phyloP scores from a whole-genome alignment of 2,113 vertebrate genomes.

The Poeciliopsis retropinna region DNA sequence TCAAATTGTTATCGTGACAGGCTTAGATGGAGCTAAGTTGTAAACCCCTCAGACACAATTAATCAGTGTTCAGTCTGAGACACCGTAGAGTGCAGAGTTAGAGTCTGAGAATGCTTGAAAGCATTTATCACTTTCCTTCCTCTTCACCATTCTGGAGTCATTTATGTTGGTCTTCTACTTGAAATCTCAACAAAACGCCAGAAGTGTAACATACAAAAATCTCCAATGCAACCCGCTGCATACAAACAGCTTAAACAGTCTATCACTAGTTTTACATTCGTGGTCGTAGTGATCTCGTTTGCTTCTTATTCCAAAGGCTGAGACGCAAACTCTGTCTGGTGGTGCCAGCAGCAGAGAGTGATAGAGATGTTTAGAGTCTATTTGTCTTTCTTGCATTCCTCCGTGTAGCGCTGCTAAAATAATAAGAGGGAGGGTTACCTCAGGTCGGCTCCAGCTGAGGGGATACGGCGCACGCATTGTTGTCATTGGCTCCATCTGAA shows the following conservation, averaged over 20 bases:
- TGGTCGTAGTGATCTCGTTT: conserved; percentile 10
- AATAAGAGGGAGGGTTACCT: conserved; percentile 78
- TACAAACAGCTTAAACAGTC: background rate
- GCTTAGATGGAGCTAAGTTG: background rate
- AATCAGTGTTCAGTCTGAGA: too few relatives aligned
- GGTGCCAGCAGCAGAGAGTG: conserved; percentile 64
- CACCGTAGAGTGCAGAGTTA: background rate
- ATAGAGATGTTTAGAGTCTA: conserved; percentile 72
- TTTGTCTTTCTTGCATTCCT: conserved; percentile 75
- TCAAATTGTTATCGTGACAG: too few relatives aligned
- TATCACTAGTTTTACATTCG: conserved; percentile 2
- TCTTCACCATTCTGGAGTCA: background rate
- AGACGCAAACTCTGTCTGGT: conserved; percentile 49
- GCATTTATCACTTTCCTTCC: background rate
- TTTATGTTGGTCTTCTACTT: background rate
- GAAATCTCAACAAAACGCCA: background rate
- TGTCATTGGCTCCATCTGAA: conserved; percentile 71
- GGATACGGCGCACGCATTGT: conserved; percentile 71
- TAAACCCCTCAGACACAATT: too few relatives aligned
- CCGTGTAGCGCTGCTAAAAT: conserved; percentile 75
- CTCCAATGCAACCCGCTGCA: background rate
- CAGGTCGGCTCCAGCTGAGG: conserved; percentile 70
- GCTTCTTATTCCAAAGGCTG: conserved; percentile 35
- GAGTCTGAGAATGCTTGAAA: background rate
- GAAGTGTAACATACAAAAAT: background rate